Evolutionary conservation across 1,140 invertebrate genomes (phyloP).

Genomic region (Pteromalus puparum): DNA sequence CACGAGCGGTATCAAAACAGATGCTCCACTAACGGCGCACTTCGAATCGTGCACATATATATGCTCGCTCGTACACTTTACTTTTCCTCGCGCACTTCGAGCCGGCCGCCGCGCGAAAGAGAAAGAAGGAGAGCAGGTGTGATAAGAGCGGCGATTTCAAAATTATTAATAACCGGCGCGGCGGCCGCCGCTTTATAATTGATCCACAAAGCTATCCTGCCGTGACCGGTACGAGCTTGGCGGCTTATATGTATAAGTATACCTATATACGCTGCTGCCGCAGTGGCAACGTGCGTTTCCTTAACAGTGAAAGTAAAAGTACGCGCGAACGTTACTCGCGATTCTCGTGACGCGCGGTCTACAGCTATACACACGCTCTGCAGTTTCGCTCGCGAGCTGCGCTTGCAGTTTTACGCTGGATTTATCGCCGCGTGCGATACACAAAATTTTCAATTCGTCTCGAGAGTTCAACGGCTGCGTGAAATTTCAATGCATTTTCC

Average conservation of each 20-base stretch:
- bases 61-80: no score
- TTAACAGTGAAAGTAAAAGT: constrained; percentile 72
- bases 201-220: constrained; percentile 67
- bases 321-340: constrained; percentile 51
- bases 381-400: background rate
- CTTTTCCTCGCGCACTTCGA: no score
- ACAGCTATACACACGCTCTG: background rate
- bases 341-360: constrained; percentile 54
- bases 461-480: no score
- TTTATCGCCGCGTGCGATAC: background rate
- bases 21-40: background rate
- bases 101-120: background rate
- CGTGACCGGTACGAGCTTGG: constrained; percentile 59
- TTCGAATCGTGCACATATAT: no score
- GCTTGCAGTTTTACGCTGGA: background rate
- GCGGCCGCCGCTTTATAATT: constrained; percentile 60
- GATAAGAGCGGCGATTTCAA: constrained; percentile 58
- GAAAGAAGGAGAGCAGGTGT: constrained; percentile 1
- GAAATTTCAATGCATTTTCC: no score
- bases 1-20: background rate
- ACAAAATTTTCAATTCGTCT: background rate
- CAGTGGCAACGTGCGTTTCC: constrained; percentile 61
- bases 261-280: background rate
- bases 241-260: no score
- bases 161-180: constrained; percentile 64